Conservation (phyloP, 2,888 invertebrate species). For the Xanthia icteritia region DNA sequence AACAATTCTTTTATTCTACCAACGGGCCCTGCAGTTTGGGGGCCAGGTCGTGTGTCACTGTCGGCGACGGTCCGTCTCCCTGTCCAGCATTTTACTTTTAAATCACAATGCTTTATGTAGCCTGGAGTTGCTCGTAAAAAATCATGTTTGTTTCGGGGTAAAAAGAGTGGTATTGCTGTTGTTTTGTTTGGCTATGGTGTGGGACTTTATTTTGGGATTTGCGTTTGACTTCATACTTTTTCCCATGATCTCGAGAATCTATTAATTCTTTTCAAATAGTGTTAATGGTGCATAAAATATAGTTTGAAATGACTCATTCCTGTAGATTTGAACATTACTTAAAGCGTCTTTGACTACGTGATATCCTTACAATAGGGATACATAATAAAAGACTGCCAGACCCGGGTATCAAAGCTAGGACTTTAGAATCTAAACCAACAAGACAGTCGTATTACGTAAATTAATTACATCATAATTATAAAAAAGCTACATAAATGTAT, state of each 20-base stretch:
- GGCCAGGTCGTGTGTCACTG: slow-evolving; percentile 71
- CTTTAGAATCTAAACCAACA: no score
- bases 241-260: slow-evolving; percentile 6
- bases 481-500: no score
- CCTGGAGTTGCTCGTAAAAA: slow-evolving; percentile 69
- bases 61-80: slow-evolving; percentile 72
- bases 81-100: slow-evolving; percentile 72
- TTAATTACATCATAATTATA: no score
- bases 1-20: slow-evolving; percentile 68
- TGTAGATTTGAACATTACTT: no score
- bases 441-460: no score
- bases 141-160: slow-evolving; percentile 69
- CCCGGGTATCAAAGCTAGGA: no score
- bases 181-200: slow-evolving; percentile 30
- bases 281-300: no score
- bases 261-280: no score
- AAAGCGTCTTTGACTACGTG: no score
- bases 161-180: slow-evolving; percentile 35
- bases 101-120: slow-evolving; percentile 74
- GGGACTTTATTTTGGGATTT: slow-evolving; percentile 16
- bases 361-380: no score
- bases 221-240: not conserved
- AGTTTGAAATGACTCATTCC: no score
- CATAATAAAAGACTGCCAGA: no score
- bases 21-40: slow-evolving; percentile 28